A percentile compares a stretch with the other conserved stretches of the same genome.
These are phyloP conservation scores for western clawed frog (Xenopus tropicalis) DNA, from an alignment of 2,113 vertebrate species.

Conservation along the genomic window UCB_Xtro_10.0 CM004444.2:22179001-22179500, in stretches of 20 bases:
- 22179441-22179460: constrained; percentile 76
- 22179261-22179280: constrained; percentile 97
- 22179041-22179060: no score
- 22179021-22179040: no score
- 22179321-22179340: constrained; percentile 91
- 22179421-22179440: constrained; percentile 89
- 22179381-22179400: constrained; percentile 92
- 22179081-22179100: no score
- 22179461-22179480: constrained; percentile 94
- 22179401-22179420: constrained; percentile 95
- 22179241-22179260: constrained; percentile 95
- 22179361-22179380: constrained; percentile 94
- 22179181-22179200: constrained; percentile 41
- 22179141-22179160: no score
- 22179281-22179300: constrained; percentile 98
- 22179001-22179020: no score
- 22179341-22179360: constrained; percentile 96
- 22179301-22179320: constrained; percentile 93
- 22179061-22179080: no score
- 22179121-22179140: no score
- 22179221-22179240: constrained; percentile 88
- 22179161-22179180: no score
- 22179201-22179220: constrained; percentile 92
- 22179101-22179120: no score
- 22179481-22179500: constrained; percentile 89